Evolutionary conservation across 2,888 invertebrate genomes (phyloP).

Genomic region (Gonocerus acuteangulatus): DNA sequence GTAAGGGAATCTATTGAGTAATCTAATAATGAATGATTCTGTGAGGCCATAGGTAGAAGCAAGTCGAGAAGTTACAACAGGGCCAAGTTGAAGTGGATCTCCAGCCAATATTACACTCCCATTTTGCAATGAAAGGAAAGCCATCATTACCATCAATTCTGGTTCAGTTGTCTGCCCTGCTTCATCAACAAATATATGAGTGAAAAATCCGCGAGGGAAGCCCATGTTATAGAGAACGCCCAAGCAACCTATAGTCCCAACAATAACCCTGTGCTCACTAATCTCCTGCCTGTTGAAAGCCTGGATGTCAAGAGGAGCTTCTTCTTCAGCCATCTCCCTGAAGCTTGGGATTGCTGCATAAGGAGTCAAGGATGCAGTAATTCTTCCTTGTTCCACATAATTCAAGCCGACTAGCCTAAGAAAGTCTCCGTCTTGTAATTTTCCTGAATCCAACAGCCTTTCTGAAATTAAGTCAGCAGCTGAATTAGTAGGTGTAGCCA

Average conservation of each 20-base stretch:
- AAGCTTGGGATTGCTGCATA: background rate
- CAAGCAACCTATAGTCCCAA: conserved; percentile 2
- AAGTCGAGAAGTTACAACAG: conserved; percentile 61
- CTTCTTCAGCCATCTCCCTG: background rate
- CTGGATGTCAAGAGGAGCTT: background rate
- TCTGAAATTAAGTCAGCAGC: conserved; percentile 31
- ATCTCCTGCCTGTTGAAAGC: background rate
- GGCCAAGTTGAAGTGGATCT: conserved; percentile 87
- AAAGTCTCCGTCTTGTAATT: conserved; percentile 18
- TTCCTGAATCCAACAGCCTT: conserved; percentile 21
- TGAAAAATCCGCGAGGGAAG: conserved; percentile 62
- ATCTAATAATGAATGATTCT: conserved; percentile 65
- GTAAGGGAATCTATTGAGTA: conserved; percentile 45
- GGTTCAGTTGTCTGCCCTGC: conserved; percentile 90
- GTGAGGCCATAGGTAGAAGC: conserved; percentile 59
- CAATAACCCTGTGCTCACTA: background rate
- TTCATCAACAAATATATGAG: conserved; percentile 89
- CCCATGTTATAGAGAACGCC: conserved; percentile 1
- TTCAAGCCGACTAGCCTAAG: conserved; percentile 20
- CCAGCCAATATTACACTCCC: conserved; percentile 51
- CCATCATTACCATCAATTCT: conserved; percentile 75
- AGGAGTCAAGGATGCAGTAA: conserved; percentile 2
- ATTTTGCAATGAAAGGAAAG: conserved; percentile 30
- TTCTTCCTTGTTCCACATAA: conserved; percentile 10
- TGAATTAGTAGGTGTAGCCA: conserved; percentile 31